Evolutionary conservation across 1,140 invertebrate species (phyloP).

Genomic region (Holotrichia oblita): DNA sequence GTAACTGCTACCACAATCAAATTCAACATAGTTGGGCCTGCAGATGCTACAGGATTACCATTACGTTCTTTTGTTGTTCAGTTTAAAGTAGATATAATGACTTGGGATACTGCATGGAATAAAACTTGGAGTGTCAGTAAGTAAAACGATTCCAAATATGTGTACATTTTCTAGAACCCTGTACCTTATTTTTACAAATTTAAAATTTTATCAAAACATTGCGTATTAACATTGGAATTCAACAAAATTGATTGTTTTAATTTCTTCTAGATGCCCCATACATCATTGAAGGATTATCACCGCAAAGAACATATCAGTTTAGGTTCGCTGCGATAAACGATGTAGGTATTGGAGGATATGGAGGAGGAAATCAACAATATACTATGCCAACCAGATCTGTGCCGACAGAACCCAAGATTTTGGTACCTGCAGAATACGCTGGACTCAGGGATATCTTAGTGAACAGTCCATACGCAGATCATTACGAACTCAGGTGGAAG

Average conservation of each 20-base stretch:
- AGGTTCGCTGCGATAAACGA: conserved; percentile 85
- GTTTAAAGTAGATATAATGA: conserved; percentile 60
- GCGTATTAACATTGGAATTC: background rate
- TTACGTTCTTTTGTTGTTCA: conserved; percentile 73
- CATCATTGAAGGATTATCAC: conserved; percentile 81
- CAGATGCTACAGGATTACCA: conserved; percentile 77
- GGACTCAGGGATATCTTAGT: conserved; percentile 57
- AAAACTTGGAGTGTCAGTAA: conserved; percentile 79
- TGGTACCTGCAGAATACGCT: conserved; percentile 50
- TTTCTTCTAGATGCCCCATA: conserved; percentile 69
- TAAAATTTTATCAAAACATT: background rate
- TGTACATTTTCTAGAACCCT: too few relatives aligned
- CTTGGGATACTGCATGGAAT: conserved; percentile 74
- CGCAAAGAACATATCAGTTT: conserved; percentile 84
- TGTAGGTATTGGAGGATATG: conserved; percentile 82
- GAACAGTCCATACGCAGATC: conserved; percentile 72
- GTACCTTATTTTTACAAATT: too few relatives aligned
- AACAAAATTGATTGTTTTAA: background rate
- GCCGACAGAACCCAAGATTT: conserved; percentile 69
- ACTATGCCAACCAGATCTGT: conserved; percentile 66
- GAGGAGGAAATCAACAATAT: conserved; percentile 54
- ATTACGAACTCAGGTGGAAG: conserved; percentile 83
- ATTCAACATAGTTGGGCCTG: conserved; percentile 79
- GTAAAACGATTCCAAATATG: conserved; percentile 45
- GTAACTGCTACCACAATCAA: conserved; percentile 85